These are phyloP conservation scores for Hypsibius dujardini DNA, from an alignment of 1,140 invertebrate genomes.

Conservation along the genomic window DNA sequence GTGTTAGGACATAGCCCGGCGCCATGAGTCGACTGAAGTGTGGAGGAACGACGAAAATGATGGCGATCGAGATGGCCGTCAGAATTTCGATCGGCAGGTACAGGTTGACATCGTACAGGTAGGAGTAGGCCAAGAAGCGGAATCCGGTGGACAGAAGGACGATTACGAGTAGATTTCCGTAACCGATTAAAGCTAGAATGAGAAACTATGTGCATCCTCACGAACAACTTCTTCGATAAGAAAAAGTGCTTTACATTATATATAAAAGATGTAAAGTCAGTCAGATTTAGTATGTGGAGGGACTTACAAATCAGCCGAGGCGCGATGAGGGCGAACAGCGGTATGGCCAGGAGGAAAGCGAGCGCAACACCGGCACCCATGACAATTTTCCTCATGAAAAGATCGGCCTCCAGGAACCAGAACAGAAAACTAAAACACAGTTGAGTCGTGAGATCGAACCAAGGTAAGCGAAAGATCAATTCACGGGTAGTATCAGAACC, in stretches of 20 bases:
- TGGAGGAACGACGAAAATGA: neutral
- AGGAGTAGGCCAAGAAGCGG: neutral
- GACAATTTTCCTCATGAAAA: neutral
- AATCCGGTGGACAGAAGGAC: neutral
- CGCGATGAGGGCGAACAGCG: neutral
- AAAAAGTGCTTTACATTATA: neutral
- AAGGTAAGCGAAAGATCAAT: too few relatives aligned
- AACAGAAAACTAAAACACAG: conserved; percentile 2
- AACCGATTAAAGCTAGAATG: neutral
- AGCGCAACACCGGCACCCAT: neutral
- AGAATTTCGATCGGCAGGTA: neutral
- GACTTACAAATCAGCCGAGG: too few relatives aligned
- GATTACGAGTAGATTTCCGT: neutral
- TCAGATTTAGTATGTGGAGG: too few relatives aligned
- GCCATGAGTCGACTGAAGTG: neutral
- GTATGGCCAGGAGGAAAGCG: neutral
- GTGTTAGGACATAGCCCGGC: neutral
- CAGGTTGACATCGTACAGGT: neutral
- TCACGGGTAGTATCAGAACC: too few relatives aligned
- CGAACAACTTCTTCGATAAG: neutral
- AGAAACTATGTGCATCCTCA: too few relatives aligned
- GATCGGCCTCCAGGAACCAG: conserved; percentile 8
- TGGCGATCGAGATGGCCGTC: neutral
- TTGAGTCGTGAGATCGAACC: too few relatives aligned
- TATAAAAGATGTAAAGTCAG: too few relatives aligned